Base-by-base conservation (phyloP, 2,113 vertebrate species). In the Toxotes jaculatrix region DNA sequence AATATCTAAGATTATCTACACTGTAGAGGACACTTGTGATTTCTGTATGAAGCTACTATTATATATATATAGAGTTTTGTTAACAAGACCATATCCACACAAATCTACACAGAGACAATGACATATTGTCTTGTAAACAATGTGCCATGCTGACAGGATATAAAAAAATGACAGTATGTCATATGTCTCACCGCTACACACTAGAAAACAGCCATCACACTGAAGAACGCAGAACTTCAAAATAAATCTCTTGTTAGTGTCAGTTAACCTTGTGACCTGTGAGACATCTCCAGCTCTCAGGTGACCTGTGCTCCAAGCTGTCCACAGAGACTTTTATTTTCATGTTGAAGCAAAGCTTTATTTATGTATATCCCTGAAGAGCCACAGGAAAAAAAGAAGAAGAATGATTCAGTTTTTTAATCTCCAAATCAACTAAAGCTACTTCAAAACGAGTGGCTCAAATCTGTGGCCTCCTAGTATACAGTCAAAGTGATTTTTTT, bases 181-280 rank as follows among this genome's bases (percentile, higher is more conserved):
- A 80, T 47, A 38, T 61, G 53, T 69, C 61, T 34, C 2, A 14
- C 53, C 1, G 23, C 63, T 23, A 40, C 74, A 72, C 61, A 55
- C 21, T 21, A 51, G 53, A 69, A 70, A 83, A 77, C 59, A 79
- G 45, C 43, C 67, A 57, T 55, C 65, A 38, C 31, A 62, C 63
- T 70, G 57, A 62, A 73, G 65, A 77, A 12, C 55, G 55, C 38
- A 76, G 49, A 67, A 77, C 74, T 62, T 87, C 73, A 72, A 80
- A 83, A 85, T 74, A 67, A 59, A 80, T 78, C 49, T 59, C 65
- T 77, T 62, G 64, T 80, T 85, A 78, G 60, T 74, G 64, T 80
- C 68, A 66, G 27, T 85, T 82, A 82, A 82, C 79, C 82, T 80
- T 27, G 16, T 83, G 68, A 78, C 23, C 53, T 71, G 38, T 40